phyloP scores from a whole-genome alignment of 2,113 vertebrate species.

The Sminthopsis crassicaudata region DNA sequence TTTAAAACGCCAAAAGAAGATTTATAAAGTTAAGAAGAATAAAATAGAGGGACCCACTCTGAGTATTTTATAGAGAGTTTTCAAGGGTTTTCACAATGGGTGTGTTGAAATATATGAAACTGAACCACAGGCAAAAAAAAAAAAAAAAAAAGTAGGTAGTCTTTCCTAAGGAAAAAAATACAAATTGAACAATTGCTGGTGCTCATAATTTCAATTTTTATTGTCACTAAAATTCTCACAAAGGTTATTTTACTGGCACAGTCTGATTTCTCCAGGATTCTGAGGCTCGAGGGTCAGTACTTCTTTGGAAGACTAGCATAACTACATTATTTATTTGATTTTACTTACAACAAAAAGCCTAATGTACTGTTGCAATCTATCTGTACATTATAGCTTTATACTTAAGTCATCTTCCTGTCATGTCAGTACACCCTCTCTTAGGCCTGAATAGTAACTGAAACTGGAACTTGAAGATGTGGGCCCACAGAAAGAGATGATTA shows the following conservation, averaged over 20 bases:
- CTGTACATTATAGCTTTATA: background rate
- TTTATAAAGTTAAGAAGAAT: constrained; percentile 15
- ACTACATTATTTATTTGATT: background rate
- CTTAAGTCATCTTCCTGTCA: background rate
- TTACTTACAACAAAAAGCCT: constrained; percentile 13
- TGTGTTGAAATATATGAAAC: constrained; percentile 30
- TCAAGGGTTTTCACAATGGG: background rate
- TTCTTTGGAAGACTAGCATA: constrained; percentile 19
- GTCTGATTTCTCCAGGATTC: background rate
- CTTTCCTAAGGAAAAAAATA: constrained; percentile 31
- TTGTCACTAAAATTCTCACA: constrained; percentile 31
- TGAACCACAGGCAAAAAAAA: background rate
- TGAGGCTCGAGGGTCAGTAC: background rate
- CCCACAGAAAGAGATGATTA: background rate
- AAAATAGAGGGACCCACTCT: background rate
- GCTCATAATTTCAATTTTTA: constrained; percentile 23
- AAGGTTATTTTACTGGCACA: constrained; percentile 35
- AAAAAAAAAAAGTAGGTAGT: constrained; percentile 2
- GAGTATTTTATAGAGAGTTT: constrained; percentile 21
- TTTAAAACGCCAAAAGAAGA: constrained; percentile 36
- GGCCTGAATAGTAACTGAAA: background rate
- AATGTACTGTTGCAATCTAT: background rate
- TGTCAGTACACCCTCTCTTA: constrained; percentile 17
- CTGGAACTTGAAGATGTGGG: background rate
- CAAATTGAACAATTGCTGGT: constrained; percentile 9